A percentile compares a stretch with the other conserved stretches of the same genome.
These are phyloP conservation scores for Eilema depressum DNA, from an alignment of 2,888 invertebrate species.

Conservation along the genomic window DNA sequence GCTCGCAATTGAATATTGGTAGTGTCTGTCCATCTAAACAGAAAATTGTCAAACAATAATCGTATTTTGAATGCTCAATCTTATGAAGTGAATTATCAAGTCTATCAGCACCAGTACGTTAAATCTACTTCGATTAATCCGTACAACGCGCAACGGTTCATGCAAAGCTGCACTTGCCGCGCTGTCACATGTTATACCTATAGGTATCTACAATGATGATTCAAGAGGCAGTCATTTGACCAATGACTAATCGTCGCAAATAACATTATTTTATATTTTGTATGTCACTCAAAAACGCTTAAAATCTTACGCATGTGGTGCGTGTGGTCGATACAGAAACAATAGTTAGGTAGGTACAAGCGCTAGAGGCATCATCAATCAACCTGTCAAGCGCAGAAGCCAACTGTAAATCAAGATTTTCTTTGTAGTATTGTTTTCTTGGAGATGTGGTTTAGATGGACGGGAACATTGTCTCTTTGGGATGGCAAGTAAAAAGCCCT, in stretches of 20 bases:
- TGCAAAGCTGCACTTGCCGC: neutral
- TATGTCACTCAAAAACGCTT: neutral
- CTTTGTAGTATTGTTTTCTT: neutral
- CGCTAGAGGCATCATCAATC: slow-evolving; percentile 10
- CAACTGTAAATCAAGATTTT: neutral
- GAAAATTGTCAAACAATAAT: no score
- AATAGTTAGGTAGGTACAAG: neutral
- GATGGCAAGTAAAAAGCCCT: neutral
- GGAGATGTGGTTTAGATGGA: neutral
- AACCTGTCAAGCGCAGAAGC: slow-evolving; percentile 5
- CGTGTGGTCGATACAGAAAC: neutral
- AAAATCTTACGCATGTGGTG: neutral
- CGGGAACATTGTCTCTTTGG: neutral
- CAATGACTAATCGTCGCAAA: neutral
- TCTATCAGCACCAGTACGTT: neutral
- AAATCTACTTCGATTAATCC: neutral
- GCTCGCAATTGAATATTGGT: no score
- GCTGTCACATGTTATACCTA: neutral
- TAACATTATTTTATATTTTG: neutral
- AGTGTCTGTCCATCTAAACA: no score
- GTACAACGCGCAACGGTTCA: no score
- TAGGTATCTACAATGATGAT: no score
- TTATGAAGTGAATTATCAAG: no score
- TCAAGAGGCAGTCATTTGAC: neutral
- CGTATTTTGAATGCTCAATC: no score